phyloP scores from a whole-genome alignment of 2,888 invertebrate species.

The Sarcophaga subvicina region DNA sequence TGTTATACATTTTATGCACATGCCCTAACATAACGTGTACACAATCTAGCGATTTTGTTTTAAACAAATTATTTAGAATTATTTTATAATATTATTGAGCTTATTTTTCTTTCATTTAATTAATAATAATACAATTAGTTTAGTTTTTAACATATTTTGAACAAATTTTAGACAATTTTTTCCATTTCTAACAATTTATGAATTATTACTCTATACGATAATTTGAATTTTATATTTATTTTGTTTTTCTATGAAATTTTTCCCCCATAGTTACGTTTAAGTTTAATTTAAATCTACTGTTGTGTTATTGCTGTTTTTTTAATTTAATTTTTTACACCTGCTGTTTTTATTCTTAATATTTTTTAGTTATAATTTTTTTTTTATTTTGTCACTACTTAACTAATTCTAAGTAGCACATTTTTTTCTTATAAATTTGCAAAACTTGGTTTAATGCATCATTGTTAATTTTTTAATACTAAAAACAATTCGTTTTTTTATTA shows the following conservation, averaged over 20 bases:
- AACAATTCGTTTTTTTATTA: conserved; percentile 47
- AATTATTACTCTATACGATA: conserved; percentile 29
- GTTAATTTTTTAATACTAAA: conserved; percentile 66
- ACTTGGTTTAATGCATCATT: conserved; percentile 70
- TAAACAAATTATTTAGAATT: conserved; percentile 60
- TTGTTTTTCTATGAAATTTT: conserved; percentile 44
- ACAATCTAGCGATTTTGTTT: conserved; percentile 60
- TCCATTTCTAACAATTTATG: conserved; percentile 17
- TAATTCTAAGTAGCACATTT: conserved; percentile 69
- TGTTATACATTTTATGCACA: conserved; percentile 53
- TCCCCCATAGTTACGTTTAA: conserved; percentile 46
- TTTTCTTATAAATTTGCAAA: conserved; percentile 67
- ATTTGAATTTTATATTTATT: conserved; percentile 42
- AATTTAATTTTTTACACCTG: conserved; percentile 32
- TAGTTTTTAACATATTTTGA: conserved; percentile 44
- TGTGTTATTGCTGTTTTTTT: conserved; percentile 66
- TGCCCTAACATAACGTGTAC: conserved; percentile 29
- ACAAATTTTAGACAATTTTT: conserved; percentile 59
- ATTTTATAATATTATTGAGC: conserved; percentile 44
- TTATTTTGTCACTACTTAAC: conserved; percentile 61
- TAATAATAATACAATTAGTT: conserved; percentile 35
- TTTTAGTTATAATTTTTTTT: conserved; percentile 53
- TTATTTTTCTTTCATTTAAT: conserved; percentile 58
- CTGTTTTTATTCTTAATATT: conserved; percentile 55
- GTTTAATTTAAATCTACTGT: conserved; percentile 55